Evolutionary conservation across 1,140 invertebrate genomes (phyloP).

Genomic region (Whitmania pigra): DNA sequence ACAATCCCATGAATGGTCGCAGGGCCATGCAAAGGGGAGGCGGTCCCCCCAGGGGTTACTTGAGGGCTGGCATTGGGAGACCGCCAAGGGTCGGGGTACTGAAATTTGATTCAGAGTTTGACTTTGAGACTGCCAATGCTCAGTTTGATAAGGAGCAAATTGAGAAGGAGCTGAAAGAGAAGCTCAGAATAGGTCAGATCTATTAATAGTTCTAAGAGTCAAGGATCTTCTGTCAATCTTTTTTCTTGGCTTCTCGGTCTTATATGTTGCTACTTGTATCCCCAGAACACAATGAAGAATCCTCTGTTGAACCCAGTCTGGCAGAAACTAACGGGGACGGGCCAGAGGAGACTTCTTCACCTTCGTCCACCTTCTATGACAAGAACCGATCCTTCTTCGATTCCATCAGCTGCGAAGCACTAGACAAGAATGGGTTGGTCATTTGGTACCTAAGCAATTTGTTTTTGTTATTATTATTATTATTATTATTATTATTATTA

Average conservation of each 20-base stretch:
- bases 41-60: slow-evolving; percentile 16
- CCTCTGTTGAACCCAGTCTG: slow-evolving; percentile 30
- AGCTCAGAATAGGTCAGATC: slow-evolving; percentile 61
- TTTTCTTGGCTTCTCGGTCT: neutral
- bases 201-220: neutral
- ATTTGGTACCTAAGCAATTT: neutral
- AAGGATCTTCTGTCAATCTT: neutral
- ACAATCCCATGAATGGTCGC: too few species aligned
- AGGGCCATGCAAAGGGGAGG: slow-evolving; percentile 13
- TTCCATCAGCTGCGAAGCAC: slow-evolving; percentile 93
- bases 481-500: too few species aligned
- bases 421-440: slow-evolving; percentile 60
- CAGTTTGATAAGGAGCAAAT: slow-evolving; percentile 58
- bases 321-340: slow-evolving; percentile 31
- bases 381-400: slow-evolving; percentile 98
- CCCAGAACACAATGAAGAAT: neutral
- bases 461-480: too few species aligned
- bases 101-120: slow-evolving; percentile 89
- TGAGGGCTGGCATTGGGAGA: slow-evolving; percentile 7
- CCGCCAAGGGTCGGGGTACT: slow-evolving; percentile 44
- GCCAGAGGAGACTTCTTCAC: slow-evolving; percentile 33
- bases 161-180: slow-evolving; percentile 64
- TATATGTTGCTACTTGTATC: neutral
- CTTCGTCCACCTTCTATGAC: slow-evolving; percentile 59
- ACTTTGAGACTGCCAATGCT: slow-evolving; percentile 93